Percentiles rank a stretch among this genome's conserved stretches.
These are phyloP conservation scores for Prolemur simus DNA, from an alignment of 2,113 vertebrate species.

Conservation along the genomic window DNA sequence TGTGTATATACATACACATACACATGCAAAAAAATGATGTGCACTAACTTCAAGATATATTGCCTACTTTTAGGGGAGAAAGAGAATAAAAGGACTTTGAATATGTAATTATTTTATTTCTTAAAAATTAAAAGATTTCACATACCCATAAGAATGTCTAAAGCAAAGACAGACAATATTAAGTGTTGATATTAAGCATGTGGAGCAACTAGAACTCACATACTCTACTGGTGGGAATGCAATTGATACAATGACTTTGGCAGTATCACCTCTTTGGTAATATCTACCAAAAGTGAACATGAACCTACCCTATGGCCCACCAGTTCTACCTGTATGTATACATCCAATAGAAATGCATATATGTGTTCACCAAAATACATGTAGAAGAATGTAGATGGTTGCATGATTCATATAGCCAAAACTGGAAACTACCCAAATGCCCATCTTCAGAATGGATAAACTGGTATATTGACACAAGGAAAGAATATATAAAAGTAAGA, in stretches of 20 bases:
- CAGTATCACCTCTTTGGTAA: not conserved
- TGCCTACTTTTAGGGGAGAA: not conserved
- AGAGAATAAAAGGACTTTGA: not conserved
- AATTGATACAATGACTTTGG: not conserved
- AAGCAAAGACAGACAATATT: not conserved
- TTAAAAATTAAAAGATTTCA: not conserved
- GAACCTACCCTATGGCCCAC: not conserved
- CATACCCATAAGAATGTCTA: not conserved
- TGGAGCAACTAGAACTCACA: not conserved
- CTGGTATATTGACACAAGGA: not conserved
- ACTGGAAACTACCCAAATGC: not conserved
- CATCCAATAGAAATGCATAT: not conserved
- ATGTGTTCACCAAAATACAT: not conserved
- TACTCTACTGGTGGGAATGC: not conserved
- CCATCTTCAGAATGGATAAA: not conserved
- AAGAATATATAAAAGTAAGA: not conserved
- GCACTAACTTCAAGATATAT: not conserved
- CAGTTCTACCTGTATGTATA: not conserved
- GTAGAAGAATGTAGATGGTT: not conserved
- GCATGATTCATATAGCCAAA: not conserved
- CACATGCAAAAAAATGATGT: not conserved
- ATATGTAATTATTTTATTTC: not conserved
- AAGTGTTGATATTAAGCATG: not conserved
- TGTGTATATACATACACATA: not conserved
- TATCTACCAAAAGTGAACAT: not conserved